Percentiles rank a stretch among this genome's conserved stretches.
Evolutionary conservation across 1,140 invertebrate genomes (phyloP).

Genomic region (Calosoma granatense): DNA sequence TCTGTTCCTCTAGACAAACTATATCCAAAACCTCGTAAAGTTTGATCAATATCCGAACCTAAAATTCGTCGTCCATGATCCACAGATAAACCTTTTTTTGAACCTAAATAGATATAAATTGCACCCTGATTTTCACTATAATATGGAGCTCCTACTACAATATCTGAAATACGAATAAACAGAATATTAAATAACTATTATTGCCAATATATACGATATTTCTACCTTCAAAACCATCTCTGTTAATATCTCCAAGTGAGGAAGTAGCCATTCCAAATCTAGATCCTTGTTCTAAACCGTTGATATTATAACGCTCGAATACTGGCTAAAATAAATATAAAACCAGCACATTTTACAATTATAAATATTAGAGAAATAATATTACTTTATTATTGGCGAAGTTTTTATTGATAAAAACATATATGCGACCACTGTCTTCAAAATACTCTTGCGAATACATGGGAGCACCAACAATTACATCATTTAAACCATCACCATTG

Average conservation of each 20-base stretch:
- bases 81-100: background rate
- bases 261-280: background rate
- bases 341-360: background rate
- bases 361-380: background rate
- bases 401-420: background rate
- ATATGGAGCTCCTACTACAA: background rate
- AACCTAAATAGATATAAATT: background rate
- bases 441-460: background rate
- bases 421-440: conserved; percentile 13
- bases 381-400: background rate
- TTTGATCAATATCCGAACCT: background rate
- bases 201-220: background rate
- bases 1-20: background rate
- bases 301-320: background rate
- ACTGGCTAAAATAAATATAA: background rate
- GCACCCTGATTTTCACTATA: background rate
- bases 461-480: conserved; percentile 14
- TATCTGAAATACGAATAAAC: background rate
- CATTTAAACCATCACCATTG: conserved; percentile 15
- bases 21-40: background rate
- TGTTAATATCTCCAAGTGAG: background rate
- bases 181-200: background rate
- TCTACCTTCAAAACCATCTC: conserved; percentile 2
- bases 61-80: background rate
- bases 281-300: background rate